phyloP scores from a whole-genome alignment of 2,888 invertebrate genomes.

The Drosophila crucigera region DNA sequence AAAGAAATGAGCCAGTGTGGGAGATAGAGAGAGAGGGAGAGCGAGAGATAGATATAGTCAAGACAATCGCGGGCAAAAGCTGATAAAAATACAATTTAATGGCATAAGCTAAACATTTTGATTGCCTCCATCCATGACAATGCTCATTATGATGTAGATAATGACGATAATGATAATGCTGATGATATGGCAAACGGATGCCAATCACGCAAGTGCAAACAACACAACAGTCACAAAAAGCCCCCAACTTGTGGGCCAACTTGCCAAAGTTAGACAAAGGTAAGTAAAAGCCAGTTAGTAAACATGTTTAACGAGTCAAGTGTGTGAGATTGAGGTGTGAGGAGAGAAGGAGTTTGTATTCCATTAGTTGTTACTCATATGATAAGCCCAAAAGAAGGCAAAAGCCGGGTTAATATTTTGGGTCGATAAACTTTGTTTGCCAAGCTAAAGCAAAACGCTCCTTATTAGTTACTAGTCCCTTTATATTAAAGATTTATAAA shows the following conservation, averaged over 20 bases:
- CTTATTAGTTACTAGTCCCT: background rate
- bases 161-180: slow-evolving; percentile 29
- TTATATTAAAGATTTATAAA: background rate
- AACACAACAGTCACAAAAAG: slow-evolving; percentile 11
- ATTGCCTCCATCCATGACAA: slow-evolving; percentile 50
- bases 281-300: slow-evolving; percentile 16
- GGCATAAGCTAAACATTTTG: slow-evolving; percentile 68
- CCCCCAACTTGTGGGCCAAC: slow-evolving; percentile 1
- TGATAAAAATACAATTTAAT: slow-evolving; percentile 68
- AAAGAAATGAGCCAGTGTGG: background rate
- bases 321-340: background rate
- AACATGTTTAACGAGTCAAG: slow-evolving; percentile 35
- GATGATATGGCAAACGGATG: slow-evolving; percentile 44
- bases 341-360: background rate
- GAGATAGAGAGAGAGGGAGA: background rate
- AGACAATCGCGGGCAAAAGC: slow-evolving; percentile 20
- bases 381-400: background rate
- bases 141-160: slow-evolving; percentile 27
- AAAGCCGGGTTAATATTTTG: background rate
- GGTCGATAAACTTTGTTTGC: background rate
- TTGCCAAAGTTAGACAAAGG: slow-evolving; percentile 18
- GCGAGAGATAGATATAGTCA: background rate
- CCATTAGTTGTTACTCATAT: slow-evolving; percentile 2
- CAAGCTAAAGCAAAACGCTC: background rate
- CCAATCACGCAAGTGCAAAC: slow-evolving; percentile 43